Evolutionary conservation across 2,888 invertebrate genomes (phyloP), one percentile per base, ranked within the genome.

Genomic region (Chydorus sphaericus): DNA sequence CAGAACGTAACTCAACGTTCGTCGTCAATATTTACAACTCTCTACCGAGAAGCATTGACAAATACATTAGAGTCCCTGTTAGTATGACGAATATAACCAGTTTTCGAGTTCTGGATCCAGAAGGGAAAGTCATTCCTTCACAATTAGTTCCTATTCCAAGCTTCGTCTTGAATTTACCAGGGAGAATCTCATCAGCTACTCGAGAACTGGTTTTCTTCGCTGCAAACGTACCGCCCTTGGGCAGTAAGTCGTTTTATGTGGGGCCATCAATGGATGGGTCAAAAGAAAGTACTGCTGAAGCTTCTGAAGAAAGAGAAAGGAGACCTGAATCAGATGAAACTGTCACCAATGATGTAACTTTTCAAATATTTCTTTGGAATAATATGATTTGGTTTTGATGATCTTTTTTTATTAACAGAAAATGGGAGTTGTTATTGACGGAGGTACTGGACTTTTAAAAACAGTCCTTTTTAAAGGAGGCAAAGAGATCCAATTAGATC

Each of bases 161-260:
- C 0, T 61, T 72, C 1, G 72, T 88, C 0, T 59, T 65, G 31
- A 66, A 69, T 0, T 76, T 87, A 31, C 78, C 80, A 0, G 83
- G 82, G 33, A 71, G 89, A 36, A 55, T 64, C 0, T 82, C 83
- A 1, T 65, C 62, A 3, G 83, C 88, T 0, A 75, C 72, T 0
- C 28, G 23, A 8, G 55, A 55, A 2, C 55, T 55, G 11, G 39
- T 86, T 0, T 90, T 91, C 66, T 63, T 74, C n/a, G 82, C 82
- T 0, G 64, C 68, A 4, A 67, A 78, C 3, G 64, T 86, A 2
- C 82, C 85, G 0, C 51, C 44, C 30, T 37, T 84, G 1, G 84
- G 86, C 0, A 80, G 78, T 62, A 78, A 77, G 63, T 76, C 80
- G 0, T 83, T 76, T 61, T 81, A 77, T 61, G 65, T 82, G 0